Conservation (phyloP, 2,888 invertebrate species). For the Teinopalpus imperialis region DNA sequence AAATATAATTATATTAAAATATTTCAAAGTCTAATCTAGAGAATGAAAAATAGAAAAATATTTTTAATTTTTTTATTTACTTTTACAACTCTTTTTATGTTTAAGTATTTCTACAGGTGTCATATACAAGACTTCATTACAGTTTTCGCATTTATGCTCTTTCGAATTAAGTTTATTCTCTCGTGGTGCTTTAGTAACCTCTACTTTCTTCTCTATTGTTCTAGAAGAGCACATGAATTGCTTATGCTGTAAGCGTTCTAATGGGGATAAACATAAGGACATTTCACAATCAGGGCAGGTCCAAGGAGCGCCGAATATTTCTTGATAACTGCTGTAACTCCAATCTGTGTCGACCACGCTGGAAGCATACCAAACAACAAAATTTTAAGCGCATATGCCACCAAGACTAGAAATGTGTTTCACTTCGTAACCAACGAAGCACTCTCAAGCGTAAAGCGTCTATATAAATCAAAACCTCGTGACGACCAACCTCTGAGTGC, state of each 20-base stretch:
- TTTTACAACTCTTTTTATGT: slow-evolving; percentile 87
- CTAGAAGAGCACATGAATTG: slow-evolving; percentile 67
- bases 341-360: slow-evolving; percentile 86
- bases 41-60: neutral
- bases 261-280: slow-evolving; percentile 82
- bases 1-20: too few relatives aligned
- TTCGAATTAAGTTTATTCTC: slow-evolving; percentile 80
- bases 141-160: slow-evolving; percentile 87
- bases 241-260: slow-evolving; percentile 89
- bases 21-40: too few relatives aligned
- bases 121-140: slow-evolving; percentile 85
- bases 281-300: slow-evolving; percentile 87
- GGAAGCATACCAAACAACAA: slow-evolving; percentile 33
- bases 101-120: slow-evolving; percentile 92
- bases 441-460: too few relatives aligned
- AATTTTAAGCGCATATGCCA: neutral
- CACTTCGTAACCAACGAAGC: too few relatives aligned
- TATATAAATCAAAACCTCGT: too few relatives aligned
- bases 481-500: too few relatives aligned
- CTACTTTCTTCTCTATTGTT: slow-evolving; percentile 49
- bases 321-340: slow-evolving; percentile 83
- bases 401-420: too few relatives aligned
- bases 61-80: slow-evolving; percentile 46
- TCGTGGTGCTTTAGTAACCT: slow-evolving; percentile 41
- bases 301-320: slow-evolving; percentile 85